These are phyloP conservation scores for Poeciliopsis infans DNA, from an alignment of 2,797 vertebrate species.

Conservation along the genomic window DNA sequence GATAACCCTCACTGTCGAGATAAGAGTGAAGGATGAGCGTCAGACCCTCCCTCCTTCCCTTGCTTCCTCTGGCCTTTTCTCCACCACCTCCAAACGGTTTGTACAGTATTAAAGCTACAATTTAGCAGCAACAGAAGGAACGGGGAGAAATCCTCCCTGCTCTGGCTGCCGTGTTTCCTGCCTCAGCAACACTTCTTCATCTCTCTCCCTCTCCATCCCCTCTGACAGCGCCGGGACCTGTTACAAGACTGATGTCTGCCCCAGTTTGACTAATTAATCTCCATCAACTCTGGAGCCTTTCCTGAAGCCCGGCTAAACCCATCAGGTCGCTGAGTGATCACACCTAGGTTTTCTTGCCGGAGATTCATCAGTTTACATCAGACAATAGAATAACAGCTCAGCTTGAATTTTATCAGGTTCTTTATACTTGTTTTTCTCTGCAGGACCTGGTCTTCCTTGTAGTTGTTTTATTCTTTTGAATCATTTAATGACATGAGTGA, in stretches of 20 bases:
- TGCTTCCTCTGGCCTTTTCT: conserved; percentile 29
- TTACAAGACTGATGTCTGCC: conserved; percentile 75
- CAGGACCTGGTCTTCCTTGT: background rate
- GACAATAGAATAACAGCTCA: conserved; percentile 31
- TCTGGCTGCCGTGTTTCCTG: conserved; percentile 23
- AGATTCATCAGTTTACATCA: conserved; percentile 49
- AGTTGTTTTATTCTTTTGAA: background rate
- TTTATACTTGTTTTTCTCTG: background rate
- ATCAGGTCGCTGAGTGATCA: conserved; percentile 52
- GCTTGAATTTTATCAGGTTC: background rate
- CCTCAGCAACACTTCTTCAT: conserved; percentile 51
- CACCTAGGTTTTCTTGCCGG: conserved; percentile 43
- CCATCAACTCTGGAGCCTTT: conserved; percentile 44
- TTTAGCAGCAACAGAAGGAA: conserved; percentile 1
- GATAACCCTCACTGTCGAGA: conserved; percentile 71
- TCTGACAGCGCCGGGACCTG: conserved; percentile 52
- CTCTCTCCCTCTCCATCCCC: conserved; percentile 47
- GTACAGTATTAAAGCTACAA: conserved; percentile 12
- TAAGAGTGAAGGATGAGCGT: conserved; percentile 78
- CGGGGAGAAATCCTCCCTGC: conserved; percentile 2
- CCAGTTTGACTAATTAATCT: conserved; percentile 79
- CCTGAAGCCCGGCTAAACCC: conserved; percentile 51
- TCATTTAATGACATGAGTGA: background rate
- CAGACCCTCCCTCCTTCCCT: conserved; percentile 39
- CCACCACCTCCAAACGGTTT: conserved; percentile 10